These are phyloP conservation scores for Xerus rutilus DNA, from an alignment of 2,797 vertebrate genomes.

Conservation along the genomic window DNA sequence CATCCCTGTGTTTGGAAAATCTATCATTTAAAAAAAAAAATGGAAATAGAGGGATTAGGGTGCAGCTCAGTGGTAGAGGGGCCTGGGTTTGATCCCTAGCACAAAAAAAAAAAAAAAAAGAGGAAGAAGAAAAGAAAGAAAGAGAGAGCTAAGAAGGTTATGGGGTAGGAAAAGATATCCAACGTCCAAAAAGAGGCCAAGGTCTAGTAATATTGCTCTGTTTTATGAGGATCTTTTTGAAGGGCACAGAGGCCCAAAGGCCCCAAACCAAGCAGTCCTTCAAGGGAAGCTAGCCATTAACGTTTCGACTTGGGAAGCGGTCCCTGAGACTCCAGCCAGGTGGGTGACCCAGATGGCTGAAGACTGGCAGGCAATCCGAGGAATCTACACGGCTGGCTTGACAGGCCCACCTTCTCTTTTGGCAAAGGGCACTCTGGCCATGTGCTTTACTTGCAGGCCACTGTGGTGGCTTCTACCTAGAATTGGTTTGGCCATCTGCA, in stretches of 20 bases:
- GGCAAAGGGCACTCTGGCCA: neutral
- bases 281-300: neutral
- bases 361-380: conserved; percentile 26
- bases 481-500: neutral
- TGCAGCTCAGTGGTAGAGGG: too few relatives aligned
- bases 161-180: neutral
- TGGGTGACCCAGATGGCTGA: conserved; percentile 28
- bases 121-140: neutral
- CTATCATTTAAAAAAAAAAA: neutral
- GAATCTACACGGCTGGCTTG: neutral
- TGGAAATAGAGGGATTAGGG: neutral
- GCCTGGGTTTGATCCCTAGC: neutral
- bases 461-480: neutral
- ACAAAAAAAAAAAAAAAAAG: neutral
- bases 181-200: neutral
- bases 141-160: neutral
- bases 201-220: neutral
- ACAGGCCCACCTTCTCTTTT: neutral
- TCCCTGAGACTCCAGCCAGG: conserved; percentile 29
- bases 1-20: neutral
- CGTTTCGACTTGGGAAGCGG: neutral
- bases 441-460: neutral
- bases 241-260: neutral
- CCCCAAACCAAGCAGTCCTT: neutral
- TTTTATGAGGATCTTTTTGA: neutral